Conservation (phyloP, 2,888 invertebrate genomes). For the Alloscopus bannaensis region DNA sequence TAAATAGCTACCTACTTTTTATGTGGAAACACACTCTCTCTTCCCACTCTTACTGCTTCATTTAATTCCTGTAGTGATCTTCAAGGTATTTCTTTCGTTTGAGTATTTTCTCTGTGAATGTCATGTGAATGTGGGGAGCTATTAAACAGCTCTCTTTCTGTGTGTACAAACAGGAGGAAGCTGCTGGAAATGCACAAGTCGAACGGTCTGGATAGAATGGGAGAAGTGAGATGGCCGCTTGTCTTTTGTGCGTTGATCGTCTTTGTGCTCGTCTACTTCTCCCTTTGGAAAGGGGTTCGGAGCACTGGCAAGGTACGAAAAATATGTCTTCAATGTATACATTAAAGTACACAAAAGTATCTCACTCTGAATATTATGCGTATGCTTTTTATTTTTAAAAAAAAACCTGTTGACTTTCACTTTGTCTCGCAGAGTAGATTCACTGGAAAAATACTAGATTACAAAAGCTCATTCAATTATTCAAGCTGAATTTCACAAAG, state of each 20-base stretch:
- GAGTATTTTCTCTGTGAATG: too few relatives aligned
- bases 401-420: slow-evolving; percentile 33
- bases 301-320: slow-evolving; percentile 95
- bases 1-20: too few relatives aligned
- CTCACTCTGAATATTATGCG: slow-evolving; percentile 35
- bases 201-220: slow-evolving; percentile 89
- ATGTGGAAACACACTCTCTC: too few relatives aligned
- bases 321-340: slow-evolving; percentile 66
- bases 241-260: slow-evolving; percentile 93
- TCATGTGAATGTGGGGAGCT: too few relatives aligned
- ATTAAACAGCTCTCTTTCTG: too few relatives aligned
- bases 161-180: slow-evolving; percentile 81
- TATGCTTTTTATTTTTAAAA: slow-evolving; percentile 31
- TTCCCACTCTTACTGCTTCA: slow-evolving; percentile 2
- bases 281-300: slow-evolving; percentile 95
- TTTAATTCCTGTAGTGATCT: slow-evolving; percentile 5
- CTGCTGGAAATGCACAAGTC: slow-evolving; percentile 90
- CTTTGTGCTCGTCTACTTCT: slow-evolving; percentile 95
- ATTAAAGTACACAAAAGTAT: not conserved
- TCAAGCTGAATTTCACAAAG: too few relatives aligned
- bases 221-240: slow-evolving; percentile 91
- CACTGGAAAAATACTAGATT: too few relatives aligned
- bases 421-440: too few relatives aligned
- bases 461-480: too few relatives aligned
- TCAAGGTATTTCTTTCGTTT: not conserved